phyloP scores from a whole-genome alignment of 1,140 invertebrate genomes.

The Macrobrachium nipponense region DNA sequence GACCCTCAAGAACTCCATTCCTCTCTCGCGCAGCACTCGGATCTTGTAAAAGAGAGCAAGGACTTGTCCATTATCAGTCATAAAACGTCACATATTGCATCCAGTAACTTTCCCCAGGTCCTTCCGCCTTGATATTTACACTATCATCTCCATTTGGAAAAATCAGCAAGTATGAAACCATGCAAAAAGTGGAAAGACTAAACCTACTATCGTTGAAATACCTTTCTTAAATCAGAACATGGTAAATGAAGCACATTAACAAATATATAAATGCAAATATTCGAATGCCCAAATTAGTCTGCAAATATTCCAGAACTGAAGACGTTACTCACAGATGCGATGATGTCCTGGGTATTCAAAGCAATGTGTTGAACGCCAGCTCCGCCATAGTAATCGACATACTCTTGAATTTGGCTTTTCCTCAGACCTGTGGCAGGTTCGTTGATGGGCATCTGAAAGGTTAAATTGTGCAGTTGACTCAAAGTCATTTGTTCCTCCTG shows the following conservation, averaged over 20 bases:
- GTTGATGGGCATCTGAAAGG: slow-evolving; percentile 90
- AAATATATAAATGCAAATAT: not conserved
- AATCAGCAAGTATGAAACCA: not conserved
- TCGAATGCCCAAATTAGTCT: not conserved
- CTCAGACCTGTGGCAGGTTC: slow-evolving; percentile 96
- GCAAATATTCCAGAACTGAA: too few relatives aligned
- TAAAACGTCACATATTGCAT: too few relatives aligned
- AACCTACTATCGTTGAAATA: not conserved
- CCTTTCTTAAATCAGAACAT: not conserved
- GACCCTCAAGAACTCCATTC: slow-evolving; percentile 90
- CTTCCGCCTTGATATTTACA: too few relatives aligned
- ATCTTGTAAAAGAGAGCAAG: slow-evolving; percentile 73
- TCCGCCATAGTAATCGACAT: slow-evolving; percentile 97
- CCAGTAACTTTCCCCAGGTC: too few relatives aligned
- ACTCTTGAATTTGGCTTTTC: slow-evolving; percentile 98
- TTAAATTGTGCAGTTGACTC: slow-evolving; percentile 15
- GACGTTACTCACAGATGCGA: slow-evolving; percentile 78
- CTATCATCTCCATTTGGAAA: too few relatives aligned
- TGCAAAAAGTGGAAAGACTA: not conserved
- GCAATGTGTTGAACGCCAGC: slow-evolving; percentile 99
- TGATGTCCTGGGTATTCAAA: slow-evolving; percentile 93
- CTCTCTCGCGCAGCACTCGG: slow-evolving; percentile 82
- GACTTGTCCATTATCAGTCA: too few relatives aligned
- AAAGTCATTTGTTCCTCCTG: too few relatives aligned
- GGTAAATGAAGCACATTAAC: not conserved